Conservation (phyloP, 2,797 vertebrate genomes). For the Arctocebus calabarensis region DNA sequence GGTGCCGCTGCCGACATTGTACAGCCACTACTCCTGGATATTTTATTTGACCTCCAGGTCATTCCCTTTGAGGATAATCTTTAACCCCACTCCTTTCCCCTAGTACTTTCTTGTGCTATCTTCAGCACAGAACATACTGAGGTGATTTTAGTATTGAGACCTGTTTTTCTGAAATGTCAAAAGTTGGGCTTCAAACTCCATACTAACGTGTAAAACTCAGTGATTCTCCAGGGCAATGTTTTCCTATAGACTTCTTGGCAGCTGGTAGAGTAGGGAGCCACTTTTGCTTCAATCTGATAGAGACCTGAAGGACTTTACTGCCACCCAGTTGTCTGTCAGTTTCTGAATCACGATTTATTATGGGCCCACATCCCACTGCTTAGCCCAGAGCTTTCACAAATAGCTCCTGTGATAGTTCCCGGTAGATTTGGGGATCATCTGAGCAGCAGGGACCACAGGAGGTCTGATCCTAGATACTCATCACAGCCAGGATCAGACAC, state of each 20-base stretch:
- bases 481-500: not conserved
- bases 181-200: constrained; percentile 49
- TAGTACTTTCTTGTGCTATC: not conserved
- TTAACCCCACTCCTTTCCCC: not conserved
- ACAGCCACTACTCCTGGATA: not conserved
- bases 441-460: not conserved
- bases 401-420: not conserved
- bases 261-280: not conserved
- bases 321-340: not conserved
- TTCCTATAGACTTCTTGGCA: constrained; percentile 25
- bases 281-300: constrained; percentile 37
- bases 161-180: constrained; percentile 60
- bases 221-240: not conserved
- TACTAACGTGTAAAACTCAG: constrained; percentile 41
- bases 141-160: constrained; percentile 9
- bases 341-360: constrained; percentile 30
- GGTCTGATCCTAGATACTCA: not conserved
- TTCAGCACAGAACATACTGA: constrained; percentile 20
- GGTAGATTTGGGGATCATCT: not conserved
- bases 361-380: not conserved
- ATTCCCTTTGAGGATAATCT: constrained; percentile 51
- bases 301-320: not conserved
- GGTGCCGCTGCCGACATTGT: not conserved
- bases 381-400: not conserved
- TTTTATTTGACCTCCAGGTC: constrained; percentile 26